phyloP scores from a whole-genome alignment of 2,888 invertebrate genomes.

The Drosophila meridiana region DNA sequence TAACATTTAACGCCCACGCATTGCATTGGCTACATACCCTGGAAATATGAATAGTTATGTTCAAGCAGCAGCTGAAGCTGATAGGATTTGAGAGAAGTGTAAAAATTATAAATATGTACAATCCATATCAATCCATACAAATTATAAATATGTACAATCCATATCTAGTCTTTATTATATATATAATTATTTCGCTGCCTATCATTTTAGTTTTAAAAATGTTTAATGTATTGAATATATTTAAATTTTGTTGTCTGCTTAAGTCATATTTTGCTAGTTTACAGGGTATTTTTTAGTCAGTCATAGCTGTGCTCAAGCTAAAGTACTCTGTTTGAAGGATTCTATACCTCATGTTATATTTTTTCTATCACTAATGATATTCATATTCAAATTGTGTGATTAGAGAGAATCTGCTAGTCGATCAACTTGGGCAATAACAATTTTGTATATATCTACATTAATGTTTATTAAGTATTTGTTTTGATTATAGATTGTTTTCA shows the following conservation, averaged over 20 bases:
- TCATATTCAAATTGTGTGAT: too few species aligned
- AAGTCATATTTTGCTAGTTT: not conserved
- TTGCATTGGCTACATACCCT: conserved; percentile 23
- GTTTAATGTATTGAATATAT: too few species aligned
- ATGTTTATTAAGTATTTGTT: not conserved
- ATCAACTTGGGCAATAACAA: not conserved
- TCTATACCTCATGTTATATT: not conserved
- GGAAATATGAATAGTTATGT: not conserved
- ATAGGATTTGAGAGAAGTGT: too few species aligned
- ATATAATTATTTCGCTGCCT: too few species aligned
- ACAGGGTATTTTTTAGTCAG: not conserved
- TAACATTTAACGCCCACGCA: conserved; percentile 17
- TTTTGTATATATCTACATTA: not conserved
- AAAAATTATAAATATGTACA: not conserved
- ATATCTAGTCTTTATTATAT: too few species aligned
- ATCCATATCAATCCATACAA: too few species aligned
- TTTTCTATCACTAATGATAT: not conserved
- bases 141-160: not conserved
- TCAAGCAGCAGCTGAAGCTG: not conserved
- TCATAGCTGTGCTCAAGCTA: not conserved
- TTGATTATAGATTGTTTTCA: not conserved
- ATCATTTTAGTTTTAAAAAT: not conserved
- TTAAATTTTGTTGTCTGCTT: not conserved
- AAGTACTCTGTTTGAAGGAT: too few species aligned
- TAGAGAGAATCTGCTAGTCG: not conserved